Base-by-base conservation (phyloP, 1,140 invertebrate species). In the Dendroctonus ponderosae region DNA sequence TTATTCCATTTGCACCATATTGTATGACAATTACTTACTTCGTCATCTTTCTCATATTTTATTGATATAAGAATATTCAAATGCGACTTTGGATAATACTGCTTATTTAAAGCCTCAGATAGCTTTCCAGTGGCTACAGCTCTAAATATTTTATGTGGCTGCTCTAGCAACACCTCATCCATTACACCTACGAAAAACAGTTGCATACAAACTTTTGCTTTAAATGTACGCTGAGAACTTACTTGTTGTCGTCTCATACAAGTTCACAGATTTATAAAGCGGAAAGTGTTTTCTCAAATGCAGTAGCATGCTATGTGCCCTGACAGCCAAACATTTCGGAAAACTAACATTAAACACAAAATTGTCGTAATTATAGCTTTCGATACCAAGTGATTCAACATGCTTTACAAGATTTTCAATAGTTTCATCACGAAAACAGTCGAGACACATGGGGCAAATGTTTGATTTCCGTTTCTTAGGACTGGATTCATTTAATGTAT, bases 361-460 rank as follows among this genome's bases (percentile, higher is more conserved):
- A 40, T 72, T 75, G 11, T 60, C 52, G 54, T 75, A 78, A 52
- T 82, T 79, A 71, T 80, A 82, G 52, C 78, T 71, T 12, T 71
- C 67, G n/a, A 80, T 76, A 37, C 77, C 73, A 0, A 78, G 66
- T 26, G 72, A 57, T 0, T 76, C 62, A 43, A 85, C 81, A 39
- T 78, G 74, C 46, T 80, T 46, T 43, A 86, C 63, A 6, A 83
- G 70, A 42, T 75, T 71, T 62, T 80, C 71, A 63, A 83, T 76
- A 63, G 77, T 76, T 6, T 79, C 70, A 64, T 82, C 71, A 64
- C 88, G 82, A 26, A 89, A 81, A n/a, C 89, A 77, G 44, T 86
- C 87, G 43, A 90, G 71, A 75, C 88, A 90, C 7, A 80, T 79
- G 0, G 82, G 70, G 71, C 88, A 90, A 5, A 80, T 67, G 68